phyloP scores from a whole-genome alignment of 2,797 vertebrate genomes.

The Myotis vivesi region DNA sequence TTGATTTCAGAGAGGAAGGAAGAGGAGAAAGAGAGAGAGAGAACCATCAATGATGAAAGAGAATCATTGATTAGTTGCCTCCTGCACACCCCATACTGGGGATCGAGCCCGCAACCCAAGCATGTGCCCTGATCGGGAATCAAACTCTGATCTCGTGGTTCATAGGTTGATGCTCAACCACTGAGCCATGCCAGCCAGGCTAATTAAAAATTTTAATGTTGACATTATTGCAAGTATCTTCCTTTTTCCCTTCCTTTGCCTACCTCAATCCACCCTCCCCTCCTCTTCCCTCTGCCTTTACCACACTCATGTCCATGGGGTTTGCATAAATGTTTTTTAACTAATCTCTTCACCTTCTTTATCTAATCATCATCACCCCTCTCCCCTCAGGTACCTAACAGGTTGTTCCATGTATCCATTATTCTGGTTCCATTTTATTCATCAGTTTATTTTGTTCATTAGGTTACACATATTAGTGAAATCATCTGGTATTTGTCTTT shows the following conservation, averaged over 20 bases:
- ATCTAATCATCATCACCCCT: neutral
- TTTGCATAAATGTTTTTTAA: neutral
- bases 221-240: neutral
- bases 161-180: too few relatives aligned
- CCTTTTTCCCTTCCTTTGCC: neutral
- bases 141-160: too few relatives aligned
- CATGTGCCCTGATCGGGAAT: too few relatives aligned
- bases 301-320: neutral
- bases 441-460: neutral
- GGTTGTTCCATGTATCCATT: neutral
- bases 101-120: too few relatives aligned
- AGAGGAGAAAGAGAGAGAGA: too few relatives aligned
- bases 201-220: neutral
- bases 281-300: neutral
- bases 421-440: neutral
- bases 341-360: neutral
- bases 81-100: too few relatives aligned
- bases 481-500: neutral
- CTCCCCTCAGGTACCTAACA: neutral
- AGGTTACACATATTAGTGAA: neutral
- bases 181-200: too few relatives aligned
- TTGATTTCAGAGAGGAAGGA: too few relatives aligned
- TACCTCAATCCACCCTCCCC: neutral
- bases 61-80: too few relatives aligned
- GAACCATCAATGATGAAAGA: too few relatives aligned